These are phyloP conservation scores for Strigamia maritima DNA, from an alignment of 2,888 invertebrate genomes.

Conservation along the genomic window DNA sequence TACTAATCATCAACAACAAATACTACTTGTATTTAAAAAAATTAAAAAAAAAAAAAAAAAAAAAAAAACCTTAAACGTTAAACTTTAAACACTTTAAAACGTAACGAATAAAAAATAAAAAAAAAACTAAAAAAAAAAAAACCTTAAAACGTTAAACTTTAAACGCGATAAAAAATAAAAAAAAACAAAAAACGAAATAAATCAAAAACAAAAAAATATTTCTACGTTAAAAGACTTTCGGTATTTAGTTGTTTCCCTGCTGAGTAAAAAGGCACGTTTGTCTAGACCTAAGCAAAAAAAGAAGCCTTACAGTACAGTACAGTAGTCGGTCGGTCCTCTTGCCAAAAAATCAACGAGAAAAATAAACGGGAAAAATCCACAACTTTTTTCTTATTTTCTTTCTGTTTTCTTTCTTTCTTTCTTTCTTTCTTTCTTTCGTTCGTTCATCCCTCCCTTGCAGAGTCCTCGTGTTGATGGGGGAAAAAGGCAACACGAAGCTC, in stretches of 20 bases:
- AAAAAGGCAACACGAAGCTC: conserved; percentile 15
- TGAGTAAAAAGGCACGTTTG: conserved; percentile 39
- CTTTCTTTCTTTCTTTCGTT: too few species aligned
- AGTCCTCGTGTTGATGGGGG: conserved; percentile 31
- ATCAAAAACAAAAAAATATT: not conserved
- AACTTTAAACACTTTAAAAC: too few species aligned
- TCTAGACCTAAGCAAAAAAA: conserved; percentile 40
- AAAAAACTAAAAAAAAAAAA: not conserved
- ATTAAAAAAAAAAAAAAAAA: not conserved
- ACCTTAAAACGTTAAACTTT: too few species aligned
- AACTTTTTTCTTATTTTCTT: too few species aligned
- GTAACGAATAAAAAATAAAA: not conserved
- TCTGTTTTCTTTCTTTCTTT: too few species aligned
- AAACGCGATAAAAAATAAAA: too few species aligned
- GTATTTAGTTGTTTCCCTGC: conserved; percentile 37
- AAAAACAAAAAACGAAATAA: conserved; percentile 7
- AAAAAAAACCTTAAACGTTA: too few species aligned
- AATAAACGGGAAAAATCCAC: not conserved
- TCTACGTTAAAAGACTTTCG: conserved; percentile 6
- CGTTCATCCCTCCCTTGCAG: not conserved
- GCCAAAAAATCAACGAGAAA: not conserved
- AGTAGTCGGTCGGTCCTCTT: conserved; percentile 17
- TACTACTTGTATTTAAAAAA: not conserved
- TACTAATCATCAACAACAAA: not conserved
- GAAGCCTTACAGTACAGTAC: not conserved